phyloP scores from a whole-genome alignment of 2,797 vertebrate genomes.

The Limosa lapponica region DNA sequence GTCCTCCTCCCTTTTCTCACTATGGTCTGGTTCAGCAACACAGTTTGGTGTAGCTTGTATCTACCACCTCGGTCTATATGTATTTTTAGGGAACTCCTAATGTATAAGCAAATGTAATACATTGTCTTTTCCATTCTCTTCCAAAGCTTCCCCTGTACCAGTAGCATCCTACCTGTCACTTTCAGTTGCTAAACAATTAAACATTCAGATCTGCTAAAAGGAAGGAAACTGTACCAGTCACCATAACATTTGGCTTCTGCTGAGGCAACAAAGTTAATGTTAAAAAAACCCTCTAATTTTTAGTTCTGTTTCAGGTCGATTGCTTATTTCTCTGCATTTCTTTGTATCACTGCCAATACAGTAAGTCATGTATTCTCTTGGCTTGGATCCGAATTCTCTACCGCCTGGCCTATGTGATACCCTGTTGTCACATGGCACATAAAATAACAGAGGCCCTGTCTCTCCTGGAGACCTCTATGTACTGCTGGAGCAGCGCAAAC shows the following conservation, averaged over 20 bases:
- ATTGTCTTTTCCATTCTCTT: background rate
- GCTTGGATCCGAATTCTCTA: background rate
- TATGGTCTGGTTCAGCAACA: background rate
- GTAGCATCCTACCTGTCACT: background rate
- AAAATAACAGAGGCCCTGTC: background rate
- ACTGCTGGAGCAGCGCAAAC: background rate
- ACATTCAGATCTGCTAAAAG: background rate
- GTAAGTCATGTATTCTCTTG: background rate
- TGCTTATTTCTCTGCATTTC: background rate
- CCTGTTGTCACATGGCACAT: background rate
- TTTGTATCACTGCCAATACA: background rate
- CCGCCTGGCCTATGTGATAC: background rate
- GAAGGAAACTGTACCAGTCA: background rate
- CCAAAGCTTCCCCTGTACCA: background rate
- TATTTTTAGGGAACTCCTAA: background rate
- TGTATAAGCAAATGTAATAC: background rate
- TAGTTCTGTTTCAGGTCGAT: background rate
- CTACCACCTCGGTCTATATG: background rate
- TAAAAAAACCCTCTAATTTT: fast-evolving
- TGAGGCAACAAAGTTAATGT: background rate
- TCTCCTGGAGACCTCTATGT: background rate
- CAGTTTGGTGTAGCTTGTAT: background rate
- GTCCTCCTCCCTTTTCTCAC: background rate
- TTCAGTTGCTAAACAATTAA: background rate
- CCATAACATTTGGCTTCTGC: background rate